Evolutionary conservation across 2,797 vertebrate genomes (phyloP).

Genomic region (Sebastes itinus): DNA sequence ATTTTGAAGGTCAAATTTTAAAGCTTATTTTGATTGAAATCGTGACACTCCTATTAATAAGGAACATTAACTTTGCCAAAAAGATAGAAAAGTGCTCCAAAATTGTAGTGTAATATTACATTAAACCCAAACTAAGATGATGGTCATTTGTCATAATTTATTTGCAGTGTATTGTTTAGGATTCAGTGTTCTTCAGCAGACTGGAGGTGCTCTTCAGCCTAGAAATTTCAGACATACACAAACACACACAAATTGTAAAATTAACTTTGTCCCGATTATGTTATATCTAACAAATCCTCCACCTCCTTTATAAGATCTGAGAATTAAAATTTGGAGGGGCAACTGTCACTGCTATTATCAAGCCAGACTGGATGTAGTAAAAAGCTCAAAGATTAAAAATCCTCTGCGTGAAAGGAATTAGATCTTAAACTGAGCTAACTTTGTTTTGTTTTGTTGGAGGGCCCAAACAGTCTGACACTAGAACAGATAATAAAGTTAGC

Average conservation of each 20-base stretch:
- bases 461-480: neutral
- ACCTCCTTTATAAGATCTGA: neutral
- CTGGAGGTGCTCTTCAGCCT: conserved; percentile 61
- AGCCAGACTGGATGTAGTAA: neutral
- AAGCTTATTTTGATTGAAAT: neutral
- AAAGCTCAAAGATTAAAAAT: neutral
- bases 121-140: neutral
- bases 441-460: neutral
- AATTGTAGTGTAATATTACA: neutral
- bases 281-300: neutral
- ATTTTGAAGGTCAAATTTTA: neutral
- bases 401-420: neutral
- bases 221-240: neutral
- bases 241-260: neutral
- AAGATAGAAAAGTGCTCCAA: neutral
- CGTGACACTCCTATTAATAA: neutral
- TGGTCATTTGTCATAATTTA: neutral
- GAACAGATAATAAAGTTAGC: neutral
- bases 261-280: neutral
- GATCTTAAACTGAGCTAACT: neutral
- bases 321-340: neutral
- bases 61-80: neutral
- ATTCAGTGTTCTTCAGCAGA: conserved; percentile 48
- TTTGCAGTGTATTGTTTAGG: neutral
- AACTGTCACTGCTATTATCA: neutral